Evolutionary conservation across 2,888 invertebrate species (phyloP), one percentile per base, ranked within the genome.

Genomic region (Alsophila aescularia): DNA sequence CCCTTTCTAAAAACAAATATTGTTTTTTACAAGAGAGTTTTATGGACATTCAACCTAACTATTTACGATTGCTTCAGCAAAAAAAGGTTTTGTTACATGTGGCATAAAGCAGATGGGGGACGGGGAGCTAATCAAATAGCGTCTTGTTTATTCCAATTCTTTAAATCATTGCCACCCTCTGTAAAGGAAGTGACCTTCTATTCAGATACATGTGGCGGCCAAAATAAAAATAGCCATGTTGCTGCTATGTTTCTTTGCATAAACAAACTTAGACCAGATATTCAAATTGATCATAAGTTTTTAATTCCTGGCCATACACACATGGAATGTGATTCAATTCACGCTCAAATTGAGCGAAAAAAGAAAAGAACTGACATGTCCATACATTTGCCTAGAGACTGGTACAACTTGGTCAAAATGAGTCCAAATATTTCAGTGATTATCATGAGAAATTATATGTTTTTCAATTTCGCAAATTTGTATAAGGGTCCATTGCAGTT

Each of bases 101-200:
- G 41, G 41, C n/a, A 39, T 7, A 24, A 39, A 7, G 13, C 34
- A 3, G 13, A 12, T 2, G 34, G 58, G 15, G 60, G 44, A 37
- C 54, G 71, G 43, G 71, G 69, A 44, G 66, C 66, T 14, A 72
- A 71, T 42, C 59, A 72, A 58, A 68, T 73, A 24, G 69, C 64
- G 0, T 66, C 68, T 29, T 70, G 69, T 13, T 61, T 72, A 47
- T 67, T 52, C 53, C 37, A 67, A 37, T 64, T 62, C 37, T 53
- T 34, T n/a, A n/a, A n/a, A n/a, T n/a, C n/a, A n/a, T n/a, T n/a
- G n/a, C n/a, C n/a, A n/a, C n/a, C n/a, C n/a, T n/a, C 49, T 24
- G 39, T 61, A 7, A 58, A 48, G 48, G 29, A 63, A 16, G 36
- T 66, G 12, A 60, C 29, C 21, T 60, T 63, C 47, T 66, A 66